phyloP scores from a whole-genome alignment of 2,113 vertebrate species.

The Rhinichthys klamathensis region DNA sequence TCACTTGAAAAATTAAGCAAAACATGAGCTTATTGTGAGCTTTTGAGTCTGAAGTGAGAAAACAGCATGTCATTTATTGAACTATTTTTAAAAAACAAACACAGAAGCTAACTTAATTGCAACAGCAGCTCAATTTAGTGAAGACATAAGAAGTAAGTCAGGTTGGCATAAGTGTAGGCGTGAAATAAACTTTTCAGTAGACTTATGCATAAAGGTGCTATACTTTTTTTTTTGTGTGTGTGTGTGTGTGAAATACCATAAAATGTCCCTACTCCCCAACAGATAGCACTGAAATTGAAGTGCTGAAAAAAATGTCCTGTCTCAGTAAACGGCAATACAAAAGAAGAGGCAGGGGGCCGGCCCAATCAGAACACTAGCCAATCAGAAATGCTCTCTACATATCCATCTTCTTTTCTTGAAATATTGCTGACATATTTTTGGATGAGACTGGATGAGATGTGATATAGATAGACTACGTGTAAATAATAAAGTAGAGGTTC shows the following conservation, averaged over 20 bases:
- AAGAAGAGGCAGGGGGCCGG: too few species aligned
- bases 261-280: not conserved
- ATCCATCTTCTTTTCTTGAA: not conserved
- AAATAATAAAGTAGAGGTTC: not conserved
- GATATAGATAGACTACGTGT: not conserved
- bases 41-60: not conserved
- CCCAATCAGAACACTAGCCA: not conserved
- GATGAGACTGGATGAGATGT: not conserved
- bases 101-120: not conserved
- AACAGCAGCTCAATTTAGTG: not conserved
- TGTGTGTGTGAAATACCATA: not conserved
- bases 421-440: not conserved
- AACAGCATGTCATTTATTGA: not conserved
- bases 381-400: not conserved
- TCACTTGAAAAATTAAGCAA: not conserved
- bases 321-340: not conserved
- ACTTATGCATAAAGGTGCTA: not conserved
- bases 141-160: not conserved
- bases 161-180: not conserved
- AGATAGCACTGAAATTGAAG: not conserved
- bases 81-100: not conserved
- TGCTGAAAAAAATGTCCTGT: not conserved
- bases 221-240: not conserved
- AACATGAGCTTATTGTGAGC: not conserved
- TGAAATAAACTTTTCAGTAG: constrained; percentile 4